Conservation (phyloP, 2,113 vertebrate genomes). For the Atlantisia rogersi region DNA sequence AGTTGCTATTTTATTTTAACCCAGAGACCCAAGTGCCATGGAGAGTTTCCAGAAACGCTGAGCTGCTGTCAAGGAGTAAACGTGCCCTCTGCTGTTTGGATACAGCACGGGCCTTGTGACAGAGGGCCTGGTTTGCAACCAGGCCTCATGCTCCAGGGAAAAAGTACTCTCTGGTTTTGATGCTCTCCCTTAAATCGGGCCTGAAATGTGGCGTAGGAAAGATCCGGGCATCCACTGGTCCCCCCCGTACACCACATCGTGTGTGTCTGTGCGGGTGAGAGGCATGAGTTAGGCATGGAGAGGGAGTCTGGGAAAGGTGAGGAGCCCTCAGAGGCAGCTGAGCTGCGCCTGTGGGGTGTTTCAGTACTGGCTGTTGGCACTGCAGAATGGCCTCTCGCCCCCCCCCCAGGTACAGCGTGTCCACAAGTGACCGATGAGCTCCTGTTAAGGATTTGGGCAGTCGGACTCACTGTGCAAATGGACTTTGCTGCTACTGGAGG, state of each 20-base stretch:
- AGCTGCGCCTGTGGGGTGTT: fast-evolving
- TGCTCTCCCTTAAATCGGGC: background rate
- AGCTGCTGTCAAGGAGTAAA: background rate
- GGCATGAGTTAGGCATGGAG: background rate
- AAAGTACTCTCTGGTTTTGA: background rate
- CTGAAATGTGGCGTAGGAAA: background rate
- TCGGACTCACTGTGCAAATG: background rate
- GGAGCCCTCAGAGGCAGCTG: background rate
- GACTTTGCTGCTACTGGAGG: background rate
- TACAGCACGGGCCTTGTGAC: background rate
- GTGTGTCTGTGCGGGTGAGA: background rate
- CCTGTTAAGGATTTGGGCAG: background rate
- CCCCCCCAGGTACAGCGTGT: background rate
- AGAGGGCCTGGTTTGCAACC: background rate
- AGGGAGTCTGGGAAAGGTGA: background rate
- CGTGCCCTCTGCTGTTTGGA: slow-evolving; percentile 71
- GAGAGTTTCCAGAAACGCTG: background rate
- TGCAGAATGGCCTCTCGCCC: background rate
- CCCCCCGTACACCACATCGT: background rate
- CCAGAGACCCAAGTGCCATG: background rate
- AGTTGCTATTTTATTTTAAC: background rate
- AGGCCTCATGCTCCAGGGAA: background rate
- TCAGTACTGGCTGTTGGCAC: background rate
- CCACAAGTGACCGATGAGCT: background rate
- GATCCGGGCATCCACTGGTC: background rate